Conservation (phyloP, 2,797 vertebrate species). For the Iguana delicatissima region DNA sequence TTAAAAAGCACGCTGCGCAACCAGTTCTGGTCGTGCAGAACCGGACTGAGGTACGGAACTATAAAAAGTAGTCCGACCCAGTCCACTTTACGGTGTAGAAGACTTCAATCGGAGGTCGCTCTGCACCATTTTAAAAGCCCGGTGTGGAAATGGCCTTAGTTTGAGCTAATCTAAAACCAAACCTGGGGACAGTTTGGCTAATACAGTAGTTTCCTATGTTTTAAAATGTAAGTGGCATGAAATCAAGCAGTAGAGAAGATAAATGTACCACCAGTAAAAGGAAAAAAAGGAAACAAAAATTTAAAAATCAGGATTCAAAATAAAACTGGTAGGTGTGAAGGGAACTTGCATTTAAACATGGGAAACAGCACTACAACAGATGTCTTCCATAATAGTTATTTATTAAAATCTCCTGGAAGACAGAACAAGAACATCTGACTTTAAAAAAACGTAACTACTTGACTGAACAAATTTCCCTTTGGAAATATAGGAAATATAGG, state of each 20-base stretch:
- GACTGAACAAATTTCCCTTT: background rate
- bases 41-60: no score
- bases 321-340: background rate
- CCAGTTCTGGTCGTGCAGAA: no score
- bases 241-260: background rate
- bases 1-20: no score
- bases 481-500: no score
- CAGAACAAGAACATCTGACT: background rate
- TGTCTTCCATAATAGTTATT: background rate
- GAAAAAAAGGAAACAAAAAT: background rate
- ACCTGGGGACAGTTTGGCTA: background rate
- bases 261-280: background rate
- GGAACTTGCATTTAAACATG: background rate
- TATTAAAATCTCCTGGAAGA: background rate
- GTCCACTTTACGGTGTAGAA: no score
- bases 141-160: no score
- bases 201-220: background rate
- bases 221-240: background rate
- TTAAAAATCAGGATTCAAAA: background rate
- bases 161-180: conserved; percentile 1
- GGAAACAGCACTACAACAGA: background rate
- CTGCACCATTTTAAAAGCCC: no score
- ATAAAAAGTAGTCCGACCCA: no score
- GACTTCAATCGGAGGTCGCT: no score
- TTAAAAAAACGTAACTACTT: background rate